A percentile compares a stretch with the other conserved stretches of the same genome.
Conservation (phyloP, 1,140 invertebrate species). For the Sycophaga agraensis region DNA sequence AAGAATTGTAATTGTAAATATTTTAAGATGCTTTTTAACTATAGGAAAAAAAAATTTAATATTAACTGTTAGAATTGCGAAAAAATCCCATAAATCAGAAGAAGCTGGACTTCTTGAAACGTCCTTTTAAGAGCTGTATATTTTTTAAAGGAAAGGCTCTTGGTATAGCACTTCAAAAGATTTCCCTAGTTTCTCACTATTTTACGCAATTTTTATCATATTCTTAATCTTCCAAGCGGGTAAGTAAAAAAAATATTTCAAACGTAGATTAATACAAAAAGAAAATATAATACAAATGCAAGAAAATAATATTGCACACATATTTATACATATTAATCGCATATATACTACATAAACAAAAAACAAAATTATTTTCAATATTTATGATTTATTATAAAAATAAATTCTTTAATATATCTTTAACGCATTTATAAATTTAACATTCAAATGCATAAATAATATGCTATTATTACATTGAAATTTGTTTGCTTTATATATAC, state of each 20-base stretch:
- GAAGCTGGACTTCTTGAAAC: constrained; percentile 13
- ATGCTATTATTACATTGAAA: background rate
- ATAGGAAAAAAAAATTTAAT: background rate
- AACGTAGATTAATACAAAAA: background rate
- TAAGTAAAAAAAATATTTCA: constrained; percentile 2
- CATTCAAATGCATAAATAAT: background rate
- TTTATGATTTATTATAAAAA: background rate
- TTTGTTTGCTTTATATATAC: too few relatives aligned
- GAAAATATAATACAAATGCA: background rate
- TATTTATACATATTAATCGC: too few relatives aligned
- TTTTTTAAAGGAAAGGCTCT: constrained; percentile 6
- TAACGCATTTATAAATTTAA: background rate
- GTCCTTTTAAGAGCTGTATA: constrained; percentile 20
- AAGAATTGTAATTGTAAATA: constrained; percentile 9
- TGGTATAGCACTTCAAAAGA: background rate
- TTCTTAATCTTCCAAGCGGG: background rate
- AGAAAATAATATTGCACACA: too few relatives aligned
- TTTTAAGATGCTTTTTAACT: background rate
- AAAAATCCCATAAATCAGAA: background rate
- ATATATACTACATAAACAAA: too few relatives aligned
- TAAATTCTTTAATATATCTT: background rate
- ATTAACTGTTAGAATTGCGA: background rate
- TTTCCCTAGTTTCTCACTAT: background rate
- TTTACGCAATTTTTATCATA: background rate
- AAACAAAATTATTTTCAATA: background rate